Evolutionary conservation across 1,140 invertebrate species (phyloP), one percentile per base, ranked within the genome.

Genomic region (Drosophila sp.): DNA sequence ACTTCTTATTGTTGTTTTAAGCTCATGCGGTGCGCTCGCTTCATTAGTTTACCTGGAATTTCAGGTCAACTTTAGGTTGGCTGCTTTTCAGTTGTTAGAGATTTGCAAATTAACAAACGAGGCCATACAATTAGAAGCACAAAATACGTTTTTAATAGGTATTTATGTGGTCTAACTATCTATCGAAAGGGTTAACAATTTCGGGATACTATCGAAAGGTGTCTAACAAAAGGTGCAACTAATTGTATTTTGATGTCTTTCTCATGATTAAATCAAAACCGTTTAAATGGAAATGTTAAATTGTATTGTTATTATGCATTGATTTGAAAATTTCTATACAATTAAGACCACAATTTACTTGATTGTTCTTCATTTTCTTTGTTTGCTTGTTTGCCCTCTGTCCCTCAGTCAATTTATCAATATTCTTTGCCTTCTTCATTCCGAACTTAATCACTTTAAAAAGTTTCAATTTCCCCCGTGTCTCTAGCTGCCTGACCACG

Each of bases 41-140:
- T 87, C 72, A 86, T 83, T 87, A 82, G 83, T 76, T 82, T 76
- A 71, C 54, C 72, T 66, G 72, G 81, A 78, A 85, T 85, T 85
- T 75, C 70, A 85, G 81, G 81, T 80, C 73, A 85, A 72, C 65
- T 64, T 60, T 57, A 47, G 32, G 44, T 58, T 41, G 67, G 17
- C 47, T 50, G 32, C 25, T 44, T 63, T 40, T 63, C 44, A 58
- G 55, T 67, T 61, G 47, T 38, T 67, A 71, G 60, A 62, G 60
- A 62, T 44, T 44, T 62, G 40, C 69, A 64, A 30, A 55, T 30
- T 6, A 17, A 73, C 69, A 76, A 30, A 5, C 73, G 29, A 11
- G 64, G 65, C 6, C 7, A 50, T 7, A 10, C 23, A 50, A 50
- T 23, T 50, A 50, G 44, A 50, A 50, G 5, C 44, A 8, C n/a